Conservation (phyloP, 92 coral and sea anemone species). For the Zoanthus sociatus region DNA sequence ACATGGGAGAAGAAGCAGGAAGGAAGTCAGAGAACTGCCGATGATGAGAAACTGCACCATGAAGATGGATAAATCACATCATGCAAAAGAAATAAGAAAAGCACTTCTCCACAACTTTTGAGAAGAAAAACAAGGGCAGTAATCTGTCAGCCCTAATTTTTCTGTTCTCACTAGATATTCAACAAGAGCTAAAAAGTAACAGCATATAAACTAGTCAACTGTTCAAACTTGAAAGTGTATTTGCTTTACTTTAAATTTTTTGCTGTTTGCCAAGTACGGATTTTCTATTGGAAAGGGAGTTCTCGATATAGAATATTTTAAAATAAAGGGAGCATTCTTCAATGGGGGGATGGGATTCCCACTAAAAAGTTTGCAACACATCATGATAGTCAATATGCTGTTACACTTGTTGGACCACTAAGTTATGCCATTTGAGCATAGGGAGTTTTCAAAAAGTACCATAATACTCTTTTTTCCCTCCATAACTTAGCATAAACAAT, state of each 20-base stretch:
- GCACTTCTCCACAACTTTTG: slow-evolving; percentile 54
- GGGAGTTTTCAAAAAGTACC: not conserved
- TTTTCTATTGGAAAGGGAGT: slow-evolving; percentile 41
- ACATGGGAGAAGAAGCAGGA: slow-evolving; percentile 38
- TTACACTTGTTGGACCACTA: not conserved
- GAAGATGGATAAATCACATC: slow-evolving; percentile 49
- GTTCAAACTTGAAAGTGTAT: slow-evolving; percentile 36
- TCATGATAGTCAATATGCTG: not conserved
- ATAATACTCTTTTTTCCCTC: not conserved
- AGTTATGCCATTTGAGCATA: not conserved
- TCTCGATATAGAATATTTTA: not conserved
- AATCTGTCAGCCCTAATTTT: not conserved
- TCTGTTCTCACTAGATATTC: not conserved
- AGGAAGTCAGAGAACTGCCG: slow-evolving; percentile 42
- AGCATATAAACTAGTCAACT: slow-evolving; percentile 15
- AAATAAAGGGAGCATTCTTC: not conserved
- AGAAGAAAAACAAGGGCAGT: slow-evolving; percentile 45
- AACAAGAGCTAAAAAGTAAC: slow-evolving; percentile 33
- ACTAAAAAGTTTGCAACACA: slow-evolving; percentile 7
- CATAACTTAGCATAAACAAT: slow-evolving; percentile 24
- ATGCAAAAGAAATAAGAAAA: slow-evolving; percentile 53
- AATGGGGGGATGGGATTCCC: not conserved
- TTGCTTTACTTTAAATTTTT: slow-evolving; percentile 9
- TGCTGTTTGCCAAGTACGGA: slow-evolving; percentile 1
- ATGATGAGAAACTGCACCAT: slow-evolving; percentile 20